Percentiles rank a stretch among this genome's conserved stretches.
These are phyloP conservation scores for Oscheius sp. DNA, from an alignment of 2,888 invertebrate species.

Conservation along the genomic window DNA sequence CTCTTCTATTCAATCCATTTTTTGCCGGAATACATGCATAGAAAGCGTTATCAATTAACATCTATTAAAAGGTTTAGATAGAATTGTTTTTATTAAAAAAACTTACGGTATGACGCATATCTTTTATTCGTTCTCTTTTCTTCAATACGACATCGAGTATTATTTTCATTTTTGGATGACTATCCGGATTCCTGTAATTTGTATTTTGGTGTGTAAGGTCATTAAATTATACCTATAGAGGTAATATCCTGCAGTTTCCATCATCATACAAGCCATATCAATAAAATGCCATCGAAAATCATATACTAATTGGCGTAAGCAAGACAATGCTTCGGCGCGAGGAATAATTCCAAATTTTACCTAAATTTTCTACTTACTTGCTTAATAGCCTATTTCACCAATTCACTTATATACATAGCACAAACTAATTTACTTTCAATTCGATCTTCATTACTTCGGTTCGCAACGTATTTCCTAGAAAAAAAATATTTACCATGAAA, in stretches of 20 bases:
- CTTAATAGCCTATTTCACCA: slow-evolving; percentile 42
- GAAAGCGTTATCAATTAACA: slow-evolving; percentile 67
- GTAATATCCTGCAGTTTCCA: slow-evolving; percentile 61
- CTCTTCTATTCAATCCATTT: slow-evolving; percentile 39
- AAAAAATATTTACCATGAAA: neutral
- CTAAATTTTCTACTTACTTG: slow-evolving; percentile 33
- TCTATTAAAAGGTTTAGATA: slow-evolving; percentile 54
- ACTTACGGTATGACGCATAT: slow-evolving; percentile 57
- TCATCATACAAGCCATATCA: slow-evolving; percentile 62
- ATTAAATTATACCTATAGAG: slow-evolving; percentile 48
- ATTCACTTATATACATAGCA: slow-evolving; percentile 59
- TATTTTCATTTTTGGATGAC: slow-evolving; percentile 67
- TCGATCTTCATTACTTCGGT: neutral
- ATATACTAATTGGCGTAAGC: slow-evolving; percentile 62
- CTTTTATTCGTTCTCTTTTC: slow-evolving; percentile 61
- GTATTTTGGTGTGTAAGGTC: neutral
- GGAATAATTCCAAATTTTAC: slow-evolving; percentile 65
- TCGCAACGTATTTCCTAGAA: slow-evolving; percentile 13
- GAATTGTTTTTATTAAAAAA: neutral
- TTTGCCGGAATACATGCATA: slow-evolving; percentile 65
- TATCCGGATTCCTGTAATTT: slow-evolving; percentile 53
- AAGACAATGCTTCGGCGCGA: slow-evolving; percentile 65
- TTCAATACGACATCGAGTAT: slow-evolving; percentile 61
- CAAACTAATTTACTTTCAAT: slow-evolving; percentile 36
- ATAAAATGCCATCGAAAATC: slow-evolving; percentile 63